Conservation (phyloP, 2,797 vertebrate species). For the Poeciliopsis paucimaculata region DNA sequence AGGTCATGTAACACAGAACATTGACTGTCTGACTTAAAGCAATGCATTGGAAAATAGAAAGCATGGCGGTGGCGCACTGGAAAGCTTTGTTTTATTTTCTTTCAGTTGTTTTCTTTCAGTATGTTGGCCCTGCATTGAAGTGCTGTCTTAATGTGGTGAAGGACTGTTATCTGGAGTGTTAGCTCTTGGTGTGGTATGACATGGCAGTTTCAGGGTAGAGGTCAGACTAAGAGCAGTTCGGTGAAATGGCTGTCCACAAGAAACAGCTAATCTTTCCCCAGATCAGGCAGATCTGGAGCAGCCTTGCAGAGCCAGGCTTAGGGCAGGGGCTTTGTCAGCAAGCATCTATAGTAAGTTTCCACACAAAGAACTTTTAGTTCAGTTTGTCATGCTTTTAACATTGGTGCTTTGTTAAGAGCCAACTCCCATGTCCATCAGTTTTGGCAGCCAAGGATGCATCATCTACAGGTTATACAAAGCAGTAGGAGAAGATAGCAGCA, state of each 20-base stretch:
- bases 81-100: not conserved
- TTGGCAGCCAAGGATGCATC: too few species aligned
- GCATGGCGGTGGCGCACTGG: not conserved
- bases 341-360: too few species aligned
- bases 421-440: too few species aligned
- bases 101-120: too few species aligned
- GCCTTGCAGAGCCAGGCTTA: not conserved
- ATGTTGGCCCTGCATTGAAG: not conserved
- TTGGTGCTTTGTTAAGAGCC: too few species aligned
- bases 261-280: not conserved
- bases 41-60: not conserved
- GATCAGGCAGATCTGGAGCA: not conserved
- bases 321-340: not conserved
- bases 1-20: not conserved
- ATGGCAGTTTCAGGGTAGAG: not conserved
- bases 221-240: not conserved
- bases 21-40: not conserved
- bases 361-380: too few species aligned
- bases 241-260: not conserved
- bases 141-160: not conserved
- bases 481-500: too few species aligned
- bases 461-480: too few species aligned
- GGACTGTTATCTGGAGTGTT: not conserved
- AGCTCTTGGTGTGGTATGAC: not conserved
- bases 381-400: too few species aligned